Conservation (phyloP, 2,888 invertebrate genomes). For the Globia sparganii region DNA sequence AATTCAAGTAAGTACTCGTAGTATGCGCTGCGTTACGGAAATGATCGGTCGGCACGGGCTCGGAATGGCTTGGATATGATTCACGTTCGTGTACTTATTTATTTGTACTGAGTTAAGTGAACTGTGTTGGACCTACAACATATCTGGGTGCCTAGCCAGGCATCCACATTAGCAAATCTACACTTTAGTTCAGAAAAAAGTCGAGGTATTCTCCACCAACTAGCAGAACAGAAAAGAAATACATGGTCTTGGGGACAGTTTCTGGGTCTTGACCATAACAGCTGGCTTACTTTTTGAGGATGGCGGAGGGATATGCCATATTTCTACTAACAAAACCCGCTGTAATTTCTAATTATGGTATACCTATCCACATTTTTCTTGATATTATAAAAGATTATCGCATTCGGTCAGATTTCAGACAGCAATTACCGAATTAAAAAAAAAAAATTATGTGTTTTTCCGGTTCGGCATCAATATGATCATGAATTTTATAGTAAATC, state of each 20-base stretch:
- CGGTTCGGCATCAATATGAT: background rate
- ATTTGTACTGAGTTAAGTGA: background rate
- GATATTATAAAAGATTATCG: background rate
- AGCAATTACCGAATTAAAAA: conserved; percentile 2
- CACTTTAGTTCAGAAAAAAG: background rate
- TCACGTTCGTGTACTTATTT: conserved; percentile 16
- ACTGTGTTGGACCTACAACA: background rate
- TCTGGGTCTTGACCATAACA: background rate
- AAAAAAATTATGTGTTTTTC: conserved; percentile 1
- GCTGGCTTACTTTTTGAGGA: background rate
- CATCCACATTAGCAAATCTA: background rate
- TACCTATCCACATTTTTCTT: background rate
- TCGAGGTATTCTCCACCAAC: background rate
- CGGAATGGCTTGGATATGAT: conserved; percentile 21
- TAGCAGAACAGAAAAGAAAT: background rate
- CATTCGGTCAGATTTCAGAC: background rate
- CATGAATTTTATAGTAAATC: background rate
- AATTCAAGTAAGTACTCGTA: conserved; percentile 17
- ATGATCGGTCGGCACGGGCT: conserved; percentile 9
- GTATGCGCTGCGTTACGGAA: background rate
- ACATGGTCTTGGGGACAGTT: background rate
- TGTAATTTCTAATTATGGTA: background rate
- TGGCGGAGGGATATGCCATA: background rate
- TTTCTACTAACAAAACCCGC: background rate
- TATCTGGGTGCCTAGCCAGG: background rate